A percentile compares a stretch with the other conserved stretches of the same genome.
Evolutionary conservation across 2,888 invertebrate species (phyloP).

Genomic region (Luperina testacea): DNA sequence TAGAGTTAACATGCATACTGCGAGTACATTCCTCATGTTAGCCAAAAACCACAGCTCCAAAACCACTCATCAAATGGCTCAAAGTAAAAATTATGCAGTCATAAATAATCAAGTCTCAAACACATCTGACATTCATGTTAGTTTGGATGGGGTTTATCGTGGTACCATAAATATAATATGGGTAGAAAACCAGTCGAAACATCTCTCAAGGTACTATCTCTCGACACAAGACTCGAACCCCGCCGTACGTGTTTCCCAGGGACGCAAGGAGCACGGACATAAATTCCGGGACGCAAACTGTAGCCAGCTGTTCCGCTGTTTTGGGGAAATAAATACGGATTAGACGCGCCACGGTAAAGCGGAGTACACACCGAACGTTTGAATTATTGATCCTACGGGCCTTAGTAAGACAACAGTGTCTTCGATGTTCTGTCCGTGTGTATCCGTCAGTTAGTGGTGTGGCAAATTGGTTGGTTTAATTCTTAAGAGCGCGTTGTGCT

Average conservation of each 20-base stretch:
- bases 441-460: constrained; percentile 46
- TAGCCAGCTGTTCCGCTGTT: constrained; percentile 88
- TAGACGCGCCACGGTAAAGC: constrained; percentile 79
- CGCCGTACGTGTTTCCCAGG: constrained; percentile 75
- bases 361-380: constrained; percentile 76
- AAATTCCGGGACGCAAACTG: constrained; percentile 85
- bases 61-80: neutral
- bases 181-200: constrained; percentile 15
- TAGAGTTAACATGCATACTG: neutral
- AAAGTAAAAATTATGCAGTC: neutral
- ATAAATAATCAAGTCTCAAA: neutral
- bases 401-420: constrained; percentile 52
- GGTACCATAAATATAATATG: neutral
- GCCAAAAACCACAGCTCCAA: neutral
- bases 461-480: constrained; percentile 15
- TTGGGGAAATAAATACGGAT: constrained; percentile 88
- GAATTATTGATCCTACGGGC: constrained; percentile 81
- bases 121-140: neutral
- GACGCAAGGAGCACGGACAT: constrained; percentile 80
- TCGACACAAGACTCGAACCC: constrained; percentile 64
- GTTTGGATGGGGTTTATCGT: neutral
- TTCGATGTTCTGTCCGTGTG: constrained; percentile 34
- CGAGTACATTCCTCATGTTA: neutral
- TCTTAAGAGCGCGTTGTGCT: constrained; percentile 5
- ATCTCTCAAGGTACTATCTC: constrained; percentile 52